Percentiles rank a stretch among this genome's conserved stretches.
Evolutionary conservation across 2,888 invertebrate genomes (phyloP).

Genomic region (Eilema griseolum): DNA sequence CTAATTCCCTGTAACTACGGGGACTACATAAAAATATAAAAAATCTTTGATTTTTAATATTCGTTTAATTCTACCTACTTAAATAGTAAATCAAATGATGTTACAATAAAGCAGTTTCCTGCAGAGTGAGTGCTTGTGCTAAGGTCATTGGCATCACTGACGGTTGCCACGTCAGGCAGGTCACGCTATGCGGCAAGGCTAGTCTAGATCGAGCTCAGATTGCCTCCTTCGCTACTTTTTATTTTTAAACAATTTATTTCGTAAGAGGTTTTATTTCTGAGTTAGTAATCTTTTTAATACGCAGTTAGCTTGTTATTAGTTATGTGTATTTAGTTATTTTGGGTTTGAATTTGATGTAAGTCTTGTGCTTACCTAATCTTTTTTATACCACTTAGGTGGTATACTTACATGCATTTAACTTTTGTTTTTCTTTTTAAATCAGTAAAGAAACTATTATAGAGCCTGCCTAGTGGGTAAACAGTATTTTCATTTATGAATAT

Average conservation of each 20-base stretch:
- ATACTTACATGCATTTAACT: too few species aligned
- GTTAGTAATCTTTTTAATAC: not conserved
- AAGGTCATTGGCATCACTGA: slow-evolving; percentile 43
- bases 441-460: too few species aligned
- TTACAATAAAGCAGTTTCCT: slow-evolving; percentile 30
- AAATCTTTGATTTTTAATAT: too few species aligned
- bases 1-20: too few species aligned
- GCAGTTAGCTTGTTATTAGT: not conserved
- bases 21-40: too few species aligned
- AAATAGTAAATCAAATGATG: slow-evolving; percentile 36
- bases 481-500: too few species aligned
- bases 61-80: not conserved
- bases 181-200: slow-evolving; percentile 56
- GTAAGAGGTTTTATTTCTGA: not conserved
- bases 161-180: slow-evolving; percentile 56
- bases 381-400: too few species aligned
- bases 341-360: too few species aligned
- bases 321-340: not conserved
- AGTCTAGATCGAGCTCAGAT: slow-evolving; percentile 50
- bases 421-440: too few species aligned
- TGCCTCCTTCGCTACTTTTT: slow-evolving; percentile 20
- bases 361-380: too few species aligned
- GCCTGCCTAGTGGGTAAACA: too few species aligned
- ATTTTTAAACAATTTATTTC: slow-evolving; percentile 11
- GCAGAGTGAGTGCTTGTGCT: slow-evolving; percentile 23